Evolutionary conservation across 2,888 invertebrate species (phyloP).

Genomic region (Agrochola lychnidis): DNA sequence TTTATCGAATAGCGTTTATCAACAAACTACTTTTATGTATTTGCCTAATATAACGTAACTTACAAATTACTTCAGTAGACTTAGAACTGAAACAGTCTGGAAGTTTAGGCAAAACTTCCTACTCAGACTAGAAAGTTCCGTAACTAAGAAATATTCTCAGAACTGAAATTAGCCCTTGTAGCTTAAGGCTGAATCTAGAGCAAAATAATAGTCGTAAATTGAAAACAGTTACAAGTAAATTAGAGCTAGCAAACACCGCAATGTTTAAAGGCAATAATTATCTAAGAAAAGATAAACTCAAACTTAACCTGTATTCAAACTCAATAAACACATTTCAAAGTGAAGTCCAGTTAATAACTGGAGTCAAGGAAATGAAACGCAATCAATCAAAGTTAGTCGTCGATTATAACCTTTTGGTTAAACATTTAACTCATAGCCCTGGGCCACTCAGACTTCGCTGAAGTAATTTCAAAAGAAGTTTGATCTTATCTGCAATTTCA

Average conservation of each 20-base stretch:
- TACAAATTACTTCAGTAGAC: conserved; percentile 4
- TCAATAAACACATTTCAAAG: conserved; percentile 55
- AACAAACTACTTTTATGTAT: not conserved
- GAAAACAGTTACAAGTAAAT: conserved; percentile 25
- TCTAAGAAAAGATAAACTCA: conserved; percentile 21
- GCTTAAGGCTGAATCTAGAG: not conserved
- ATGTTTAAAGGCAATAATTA: conserved; percentile 10
- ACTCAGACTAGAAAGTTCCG: conserved; percentile 27
- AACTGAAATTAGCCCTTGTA: conserved; percentile 12
- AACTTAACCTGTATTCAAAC: conserved; percentile 39
- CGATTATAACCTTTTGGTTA: conserved; percentile 65
- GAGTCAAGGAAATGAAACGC: conserved; percentile 58
- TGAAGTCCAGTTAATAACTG: conserved; percentile 58
- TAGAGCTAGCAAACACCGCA: conserved; percentile 12
- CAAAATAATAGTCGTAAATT: conserved; percentile 7
- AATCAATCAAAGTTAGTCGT: conserved; percentile 72
- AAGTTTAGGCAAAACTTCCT: conserved; percentile 22
- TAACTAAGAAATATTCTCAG: conserved; percentile 31
- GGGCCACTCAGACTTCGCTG: conserved; percentile 27
- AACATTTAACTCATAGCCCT: conserved; percentile 55
- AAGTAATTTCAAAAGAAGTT: conserved; percentile 35
- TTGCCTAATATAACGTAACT: not conserved
- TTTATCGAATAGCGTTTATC: conserved; percentile 5
- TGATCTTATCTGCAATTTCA: conserved; percentile 39
- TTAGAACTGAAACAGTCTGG: not conserved